Evolutionary conservation across 1,140 invertebrate genomes (phyloP).

Genomic region (Sinella curviseta): DNA sequence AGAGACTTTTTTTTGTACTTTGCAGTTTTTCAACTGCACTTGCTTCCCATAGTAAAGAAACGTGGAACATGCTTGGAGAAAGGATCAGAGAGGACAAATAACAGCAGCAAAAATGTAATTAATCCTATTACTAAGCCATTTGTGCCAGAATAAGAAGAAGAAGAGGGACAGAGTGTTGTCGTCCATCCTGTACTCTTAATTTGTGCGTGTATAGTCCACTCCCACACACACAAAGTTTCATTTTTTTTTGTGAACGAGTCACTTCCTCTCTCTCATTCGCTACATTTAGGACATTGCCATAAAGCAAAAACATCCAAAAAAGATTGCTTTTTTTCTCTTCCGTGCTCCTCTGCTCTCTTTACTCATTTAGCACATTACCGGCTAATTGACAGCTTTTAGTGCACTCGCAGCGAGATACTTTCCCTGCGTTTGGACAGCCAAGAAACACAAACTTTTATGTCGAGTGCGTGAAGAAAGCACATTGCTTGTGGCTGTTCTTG

Average conservation of each 20-base stretch:
- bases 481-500: neutral
- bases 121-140: slow-evolving; percentile 15
- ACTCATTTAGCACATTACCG: slow-evolving; percentile 24
- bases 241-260: no score
- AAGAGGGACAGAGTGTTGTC: neutral
- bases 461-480: neutral
- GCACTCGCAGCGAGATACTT: neutral
- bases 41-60: neutral
- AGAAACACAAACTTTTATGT: no score
- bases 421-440: neutral
- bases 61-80: neutral
- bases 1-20: neutral
- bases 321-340: neutral
- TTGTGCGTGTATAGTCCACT: neutral
- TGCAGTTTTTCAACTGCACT: slow-evolving; percentile 1
- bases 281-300: neutral
- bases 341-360: neutral
- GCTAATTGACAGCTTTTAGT: slow-evolving; percentile 25
- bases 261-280: no score
- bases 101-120: neutral
- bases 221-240: no score
- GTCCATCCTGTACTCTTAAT: neutral
- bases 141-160: neutral
- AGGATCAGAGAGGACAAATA: neutral
- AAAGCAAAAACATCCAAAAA: neutral